Percentiles rank a stretch among this genome's conserved stretches.
These are phyloP conservation scores for Hirundo rustica DNA, from an alignment of 2,797 vertebrate species.

Conservation along the genomic window DNA sequence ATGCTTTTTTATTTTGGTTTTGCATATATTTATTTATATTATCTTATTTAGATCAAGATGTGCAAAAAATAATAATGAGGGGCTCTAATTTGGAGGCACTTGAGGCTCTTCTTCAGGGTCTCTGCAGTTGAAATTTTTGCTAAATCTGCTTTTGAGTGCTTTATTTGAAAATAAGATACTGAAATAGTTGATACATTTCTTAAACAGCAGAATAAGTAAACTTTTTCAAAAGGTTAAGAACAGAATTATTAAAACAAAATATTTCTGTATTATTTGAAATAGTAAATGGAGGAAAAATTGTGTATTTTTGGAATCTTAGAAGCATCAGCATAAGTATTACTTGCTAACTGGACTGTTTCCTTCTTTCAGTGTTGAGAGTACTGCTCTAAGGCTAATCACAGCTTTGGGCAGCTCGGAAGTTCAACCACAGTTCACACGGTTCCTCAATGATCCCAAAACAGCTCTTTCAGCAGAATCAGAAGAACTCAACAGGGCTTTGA, in stretches of 20 bases:
- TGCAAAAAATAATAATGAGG: background rate
- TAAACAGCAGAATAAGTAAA: background rate
- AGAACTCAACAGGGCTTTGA: constrained; percentile 95
- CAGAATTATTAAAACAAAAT: background rate
- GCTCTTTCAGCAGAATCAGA: constrained; percentile 96
- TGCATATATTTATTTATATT: background rate
- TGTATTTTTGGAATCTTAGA: background rate
- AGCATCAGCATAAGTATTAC: background rate
- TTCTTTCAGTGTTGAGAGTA: constrained; percentile 91
- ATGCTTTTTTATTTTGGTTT: background rate
- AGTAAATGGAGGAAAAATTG: background rate
- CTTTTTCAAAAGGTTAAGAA: background rate
- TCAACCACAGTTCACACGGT: constrained; percentile 96
- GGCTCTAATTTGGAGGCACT: background rate
- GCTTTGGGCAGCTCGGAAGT: constrained; percentile 96
- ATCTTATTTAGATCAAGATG: background rate
- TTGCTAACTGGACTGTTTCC: background rate
- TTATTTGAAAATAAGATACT: background rate
- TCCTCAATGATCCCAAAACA: constrained; percentile 96
- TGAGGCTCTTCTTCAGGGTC: background rate
- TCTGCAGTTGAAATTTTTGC: background rate
- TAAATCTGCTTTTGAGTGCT: background rate
- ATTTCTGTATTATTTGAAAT: background rate
- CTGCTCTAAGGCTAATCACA: constrained; percentile 93
- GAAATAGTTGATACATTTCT: background rate